Evolutionary conservation across 2,113 vertebrate species (phyloP).

Genomic region (Piprites chloris): DNA sequence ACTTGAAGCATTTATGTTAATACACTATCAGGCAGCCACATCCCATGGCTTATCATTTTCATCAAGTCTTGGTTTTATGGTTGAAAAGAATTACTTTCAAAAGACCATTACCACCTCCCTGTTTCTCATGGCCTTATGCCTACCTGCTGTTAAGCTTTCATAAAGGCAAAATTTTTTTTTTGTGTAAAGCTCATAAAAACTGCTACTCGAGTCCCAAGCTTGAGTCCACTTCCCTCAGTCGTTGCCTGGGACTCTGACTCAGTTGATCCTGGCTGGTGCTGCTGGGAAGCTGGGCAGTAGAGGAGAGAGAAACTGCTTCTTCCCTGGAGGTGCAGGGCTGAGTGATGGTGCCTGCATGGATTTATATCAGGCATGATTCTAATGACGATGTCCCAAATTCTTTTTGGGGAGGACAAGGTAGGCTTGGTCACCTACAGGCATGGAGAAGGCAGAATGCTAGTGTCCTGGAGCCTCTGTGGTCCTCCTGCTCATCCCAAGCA

Average conservation of each 20-base stretch:
- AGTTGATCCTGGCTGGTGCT: not conserved
- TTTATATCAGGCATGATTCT: accelerated
- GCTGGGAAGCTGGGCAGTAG: not conserved
- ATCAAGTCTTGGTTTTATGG: slow-evolving; percentile 65
- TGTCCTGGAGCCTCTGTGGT: not conserved
- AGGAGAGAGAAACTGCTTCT: not conserved
- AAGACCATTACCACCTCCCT: slow-evolving; percentile 65
- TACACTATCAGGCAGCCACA: slow-evolving; percentile 54
- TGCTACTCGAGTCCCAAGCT: slow-evolving; percentile 37
- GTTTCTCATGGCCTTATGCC: slow-evolving; percentile 63
- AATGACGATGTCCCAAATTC: not conserved
- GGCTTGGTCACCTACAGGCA: not conserved
- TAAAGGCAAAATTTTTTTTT: slow-evolving; percentile 60
- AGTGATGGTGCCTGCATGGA: accelerated
- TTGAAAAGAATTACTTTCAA: slow-evolving; percentile 70
- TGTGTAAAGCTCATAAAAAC: slow-evolving; percentile 59
- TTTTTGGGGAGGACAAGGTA: not conserved
- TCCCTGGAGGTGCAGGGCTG: not conserved
- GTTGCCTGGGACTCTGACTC: not conserved
- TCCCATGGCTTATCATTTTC: slow-evolving; percentile 64
- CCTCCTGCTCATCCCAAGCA: not conserved
- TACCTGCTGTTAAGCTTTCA: slow-evolving; percentile 67
- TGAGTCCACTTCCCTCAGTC: slow-evolving; percentile 17
- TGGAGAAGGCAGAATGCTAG: not conserved
- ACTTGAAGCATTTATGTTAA: slow-evolving; percentile 55